Conservation (phyloP, 2,113 vertebrate species). For the Plestiodon gilberti region DNA sequence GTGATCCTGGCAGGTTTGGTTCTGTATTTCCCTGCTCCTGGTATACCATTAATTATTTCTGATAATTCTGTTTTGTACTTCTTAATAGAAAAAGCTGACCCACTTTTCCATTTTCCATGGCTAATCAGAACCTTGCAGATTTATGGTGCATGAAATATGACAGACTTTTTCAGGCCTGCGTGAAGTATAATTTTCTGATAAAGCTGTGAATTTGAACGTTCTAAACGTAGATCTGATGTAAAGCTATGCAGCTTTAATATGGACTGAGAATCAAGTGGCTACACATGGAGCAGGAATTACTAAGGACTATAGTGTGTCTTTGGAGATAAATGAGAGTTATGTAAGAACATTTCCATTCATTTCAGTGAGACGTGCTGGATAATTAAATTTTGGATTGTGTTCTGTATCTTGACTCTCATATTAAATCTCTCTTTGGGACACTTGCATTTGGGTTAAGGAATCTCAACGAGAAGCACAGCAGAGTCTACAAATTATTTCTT, state of each 20-base stretch:
- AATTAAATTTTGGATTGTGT: not conserved
- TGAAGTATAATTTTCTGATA: not conserved
- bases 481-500: not conserved
- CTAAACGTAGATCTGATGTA: too few species aligned
- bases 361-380: not conserved
- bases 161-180: too few species aligned
- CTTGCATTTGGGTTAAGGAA: not conserved
- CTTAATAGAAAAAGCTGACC: conserved; percentile 3
- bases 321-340: not conserved
- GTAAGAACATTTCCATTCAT: not conserved
- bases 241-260: too few species aligned
- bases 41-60: not conserved
- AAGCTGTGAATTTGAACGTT: not conserved
- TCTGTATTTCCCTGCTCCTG: not conserved
- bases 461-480: not conserved
- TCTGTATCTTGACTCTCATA: not conserved
- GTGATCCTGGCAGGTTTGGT: not conserved
- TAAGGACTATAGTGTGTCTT: not conserved
- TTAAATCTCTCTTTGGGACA: not conserved
- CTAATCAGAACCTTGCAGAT: not conserved
- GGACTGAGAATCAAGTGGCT: not conserved
- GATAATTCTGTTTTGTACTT: conserved; percentile 1
- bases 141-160: not conserved
- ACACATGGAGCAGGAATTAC: not conserved
- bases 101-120: not conserved